A percentile compares a stretch with the other conserved stretches of the same genome.
These are phyloP conservation scores for Drosophila picticornis DNA, from an alignment of 2,888 invertebrate genomes.

Conservation along the genomic window DNA sequence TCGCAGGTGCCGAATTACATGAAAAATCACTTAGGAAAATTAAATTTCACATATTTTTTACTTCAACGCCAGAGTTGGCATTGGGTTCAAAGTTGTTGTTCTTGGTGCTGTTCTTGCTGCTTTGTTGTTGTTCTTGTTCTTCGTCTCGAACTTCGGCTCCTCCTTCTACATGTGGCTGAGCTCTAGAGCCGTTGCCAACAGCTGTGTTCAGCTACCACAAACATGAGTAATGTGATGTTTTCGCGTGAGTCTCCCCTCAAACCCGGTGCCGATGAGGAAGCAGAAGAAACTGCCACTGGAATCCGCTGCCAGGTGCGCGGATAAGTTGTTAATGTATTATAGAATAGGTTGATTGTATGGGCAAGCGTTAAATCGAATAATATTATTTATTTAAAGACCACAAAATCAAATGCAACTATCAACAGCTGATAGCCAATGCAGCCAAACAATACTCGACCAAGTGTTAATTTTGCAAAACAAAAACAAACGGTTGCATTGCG, in stretches of 20 bases:
- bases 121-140: neutral
- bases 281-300: constrained; percentile 23
- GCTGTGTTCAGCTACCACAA: constrained; percentile 70
- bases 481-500: neutral
- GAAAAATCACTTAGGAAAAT: constrained; percentile 80
- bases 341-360: constrained; percentile 43
- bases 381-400: constrained; percentile 48
- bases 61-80: constrained; percentile 69
- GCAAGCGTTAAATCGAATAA: constrained; percentile 5
- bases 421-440: constrained; percentile 27
- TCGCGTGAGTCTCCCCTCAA: constrained; percentile 31
- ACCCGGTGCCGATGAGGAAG: neutral
- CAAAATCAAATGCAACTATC: constrained; percentile 59
- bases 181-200: constrained; percentile 30
- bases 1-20: constrained; percentile 82
- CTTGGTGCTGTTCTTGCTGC: constrained; percentile 19
- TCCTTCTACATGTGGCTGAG: constrained; percentile 13
- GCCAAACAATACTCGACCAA: neutral
- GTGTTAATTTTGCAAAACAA: neutral
- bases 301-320: constrained; percentile 52
- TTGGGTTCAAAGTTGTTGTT: constrained; percentile 55
- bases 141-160: constrained; percentile 11
- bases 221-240: constrained; percentile 75
- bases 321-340: constrained; percentile 59
- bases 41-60: constrained; percentile 81